phyloP scores from a whole-genome alignment of 2,113 vertebrate genomes.

The Glaucomys volans region DNA sequence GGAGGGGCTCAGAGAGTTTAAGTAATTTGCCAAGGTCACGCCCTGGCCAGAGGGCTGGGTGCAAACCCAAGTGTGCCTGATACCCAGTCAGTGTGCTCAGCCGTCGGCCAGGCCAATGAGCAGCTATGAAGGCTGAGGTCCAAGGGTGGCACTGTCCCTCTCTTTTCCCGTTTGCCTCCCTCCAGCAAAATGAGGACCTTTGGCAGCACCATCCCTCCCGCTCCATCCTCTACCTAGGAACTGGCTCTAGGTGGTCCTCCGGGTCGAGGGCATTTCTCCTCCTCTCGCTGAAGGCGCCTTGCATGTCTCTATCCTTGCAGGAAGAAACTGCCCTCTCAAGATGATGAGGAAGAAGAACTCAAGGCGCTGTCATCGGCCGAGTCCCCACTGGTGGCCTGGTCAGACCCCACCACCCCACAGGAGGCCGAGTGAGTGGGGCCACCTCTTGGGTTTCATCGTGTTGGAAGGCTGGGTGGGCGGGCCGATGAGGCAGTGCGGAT shows the following conservation, averaged over 20 bases:
- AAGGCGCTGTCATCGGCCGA: conserved; percentile 62
- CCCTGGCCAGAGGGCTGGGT: not conserved
- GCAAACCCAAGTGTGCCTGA: not conserved
- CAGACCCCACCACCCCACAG: conserved; percentile 83
- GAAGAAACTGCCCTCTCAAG: conserved; percentile 69
- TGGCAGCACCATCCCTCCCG: not conserved
- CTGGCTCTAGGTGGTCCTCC: not conserved
- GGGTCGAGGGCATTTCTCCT: not conserved
- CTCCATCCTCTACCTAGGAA: not conserved
- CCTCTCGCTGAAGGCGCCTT: not conserved
- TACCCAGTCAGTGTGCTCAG: not conserved
- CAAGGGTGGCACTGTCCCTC: not conserved
- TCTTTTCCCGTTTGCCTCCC: not conserved
- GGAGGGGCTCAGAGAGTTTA: not conserved
- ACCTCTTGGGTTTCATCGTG: not conserved
- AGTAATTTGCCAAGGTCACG: not conserved
- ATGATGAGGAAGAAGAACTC: conserved; percentile 80
- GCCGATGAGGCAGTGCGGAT: fast-evolving
- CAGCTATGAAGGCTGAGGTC: not conserved
- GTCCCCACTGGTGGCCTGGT: conserved; percentile 81
- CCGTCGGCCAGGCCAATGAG: not conserved
- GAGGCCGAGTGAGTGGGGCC: conserved; percentile 81
- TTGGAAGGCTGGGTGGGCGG: not conserved
- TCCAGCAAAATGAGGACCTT: not conserved
- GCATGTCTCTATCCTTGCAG: conserved; percentile 63